phyloP scores from a whole-genome alignment of 2,888 invertebrate genomes.

The Ecdyonurus torrentis region DNA sequence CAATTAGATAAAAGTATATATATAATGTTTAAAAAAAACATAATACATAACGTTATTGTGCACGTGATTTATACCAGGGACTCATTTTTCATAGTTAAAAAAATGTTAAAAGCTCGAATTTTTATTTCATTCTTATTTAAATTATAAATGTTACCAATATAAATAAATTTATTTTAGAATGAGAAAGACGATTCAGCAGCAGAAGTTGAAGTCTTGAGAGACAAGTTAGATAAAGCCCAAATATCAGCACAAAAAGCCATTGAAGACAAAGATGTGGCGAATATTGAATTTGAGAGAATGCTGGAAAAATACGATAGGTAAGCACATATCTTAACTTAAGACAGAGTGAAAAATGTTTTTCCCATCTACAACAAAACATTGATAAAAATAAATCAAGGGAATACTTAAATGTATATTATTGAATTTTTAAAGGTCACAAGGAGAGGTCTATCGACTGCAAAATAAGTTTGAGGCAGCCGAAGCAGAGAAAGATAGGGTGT shows the following conservation, averaged over 20 bases:
- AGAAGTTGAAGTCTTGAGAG: conserved; percentile 72
- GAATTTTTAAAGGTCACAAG: conserved; percentile 51
- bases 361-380: background rate
- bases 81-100: too few relatives aligned
- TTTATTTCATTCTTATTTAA: too few relatives aligned
- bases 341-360: background rate
- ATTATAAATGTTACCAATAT: too few relatives aligned
- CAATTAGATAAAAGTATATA: background rate
- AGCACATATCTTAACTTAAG: conserved; percentile 13
- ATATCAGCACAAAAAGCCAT: conserved; percentile 65
- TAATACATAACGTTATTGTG: too few relatives aligned
- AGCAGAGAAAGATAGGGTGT: conserved; percentile 71
- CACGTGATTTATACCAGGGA: too few relatives aligned
- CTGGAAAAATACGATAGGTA: conserved; percentile 83
- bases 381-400: background rate
- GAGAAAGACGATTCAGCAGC: conserved; percentile 73
- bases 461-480: conserved; percentile 75
- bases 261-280: conserved; percentile 74
- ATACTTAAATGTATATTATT: conserved; percentile 13
- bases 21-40: background rate
- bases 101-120: too few relatives aligned
- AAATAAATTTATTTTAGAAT: conserved; percentile 44
- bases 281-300: conserved; percentile 84
- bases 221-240: conserved; percentile 76
- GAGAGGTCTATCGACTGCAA: conserved; percentile 75